phyloP scores from a whole-genome alignment of 2,113 vertebrate genomes.

The Sitta europaea region DNA sequence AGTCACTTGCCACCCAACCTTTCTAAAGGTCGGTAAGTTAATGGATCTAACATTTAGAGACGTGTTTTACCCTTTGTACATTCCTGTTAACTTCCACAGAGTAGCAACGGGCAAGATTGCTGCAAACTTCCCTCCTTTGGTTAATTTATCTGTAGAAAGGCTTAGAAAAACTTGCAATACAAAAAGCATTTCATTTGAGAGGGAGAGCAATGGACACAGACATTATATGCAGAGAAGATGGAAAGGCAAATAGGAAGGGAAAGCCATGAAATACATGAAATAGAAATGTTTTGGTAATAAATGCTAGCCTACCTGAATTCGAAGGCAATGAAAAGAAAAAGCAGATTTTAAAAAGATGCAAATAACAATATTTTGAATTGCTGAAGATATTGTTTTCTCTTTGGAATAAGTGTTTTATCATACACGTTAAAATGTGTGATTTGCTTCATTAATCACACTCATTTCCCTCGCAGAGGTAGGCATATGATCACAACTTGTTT shows the following conservation, averaged over 20 bases:
- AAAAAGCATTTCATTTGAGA: neutral
- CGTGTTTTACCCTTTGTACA: neutral
- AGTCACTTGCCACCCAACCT: neutral
- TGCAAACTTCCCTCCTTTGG: neutral
- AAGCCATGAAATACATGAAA: neutral
- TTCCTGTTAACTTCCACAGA: neutral
- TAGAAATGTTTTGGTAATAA: neutral
- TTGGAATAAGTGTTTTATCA: constrained; percentile 60
- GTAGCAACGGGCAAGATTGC: neutral
- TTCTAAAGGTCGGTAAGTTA: constrained; percentile 3
- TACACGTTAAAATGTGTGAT: constrained; percentile 65
- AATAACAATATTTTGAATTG: constrained; percentile 54
- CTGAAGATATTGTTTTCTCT: constrained; percentile 60
- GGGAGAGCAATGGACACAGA: neutral
- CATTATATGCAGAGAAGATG: neutral
- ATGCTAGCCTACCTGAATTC: neutral
- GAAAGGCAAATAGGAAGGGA: constrained; percentile 17
- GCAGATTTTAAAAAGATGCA: constrained; percentile 26
- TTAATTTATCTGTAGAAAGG: neutral
- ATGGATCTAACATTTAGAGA: constrained; percentile 5
- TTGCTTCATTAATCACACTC: constrained; percentile 70
- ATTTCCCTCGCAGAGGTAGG: constrained; percentile 50
- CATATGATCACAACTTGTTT: constrained; percentile 50
- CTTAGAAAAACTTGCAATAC: neutral
- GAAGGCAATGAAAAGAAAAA: constrained; percentile 33